A percentile compares a stretch with the other conserved stretches of the same genome.
Evolutionary conservation across 2,888 invertebrate species (phyloP).

Genomic region (Lissonota sp.): DNA sequence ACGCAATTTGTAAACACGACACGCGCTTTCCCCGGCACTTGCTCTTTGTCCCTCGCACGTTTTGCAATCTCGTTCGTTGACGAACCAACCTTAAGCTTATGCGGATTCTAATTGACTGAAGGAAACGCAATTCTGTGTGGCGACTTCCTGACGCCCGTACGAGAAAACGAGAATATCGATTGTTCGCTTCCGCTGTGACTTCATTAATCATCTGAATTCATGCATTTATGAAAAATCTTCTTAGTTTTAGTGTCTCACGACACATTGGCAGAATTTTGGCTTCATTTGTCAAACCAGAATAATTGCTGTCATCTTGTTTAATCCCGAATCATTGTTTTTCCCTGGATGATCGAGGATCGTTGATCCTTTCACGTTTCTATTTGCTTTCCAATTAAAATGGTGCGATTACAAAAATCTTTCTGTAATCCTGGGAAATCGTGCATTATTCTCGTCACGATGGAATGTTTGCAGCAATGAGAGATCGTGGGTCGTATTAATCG

Average conservation of each 20-base stretch:
- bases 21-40: slow-evolving; percentile 25
- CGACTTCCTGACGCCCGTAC: slow-evolving; percentile 9
- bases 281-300: background rate
- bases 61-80: slow-evolving; percentile 2
- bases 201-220: too few species aligned
- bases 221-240: too few species aligned
- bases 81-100: slow-evolving; percentile 40
- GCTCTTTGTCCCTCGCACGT: background rate
- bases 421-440: slow-evolving; percentile 2
- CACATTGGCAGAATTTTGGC: too few species aligned
- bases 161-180: slow-evolving; percentile 55
- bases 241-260: too few species aligned
- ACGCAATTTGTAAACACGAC: background rate
- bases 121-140: slow-evolving; percentile 42
- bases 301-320: background rate
- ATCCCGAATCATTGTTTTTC: background rate
- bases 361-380: too few species aligned
- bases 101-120: slow-evolving; percentile 54
- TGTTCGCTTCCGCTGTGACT: background rate
- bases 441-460: background rate
- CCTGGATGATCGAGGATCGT: background rate
- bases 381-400: too few species aligned
- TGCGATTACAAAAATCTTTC: background rate
- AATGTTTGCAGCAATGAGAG: background rate
- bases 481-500: slow-evolving; percentile 26